These are phyloP conservation scores for Clytia hemisphaerica DNA, from an alignment of 30 jellyfish, hydroid and myxozoan species.

Conservation along the genomic window DNA sequence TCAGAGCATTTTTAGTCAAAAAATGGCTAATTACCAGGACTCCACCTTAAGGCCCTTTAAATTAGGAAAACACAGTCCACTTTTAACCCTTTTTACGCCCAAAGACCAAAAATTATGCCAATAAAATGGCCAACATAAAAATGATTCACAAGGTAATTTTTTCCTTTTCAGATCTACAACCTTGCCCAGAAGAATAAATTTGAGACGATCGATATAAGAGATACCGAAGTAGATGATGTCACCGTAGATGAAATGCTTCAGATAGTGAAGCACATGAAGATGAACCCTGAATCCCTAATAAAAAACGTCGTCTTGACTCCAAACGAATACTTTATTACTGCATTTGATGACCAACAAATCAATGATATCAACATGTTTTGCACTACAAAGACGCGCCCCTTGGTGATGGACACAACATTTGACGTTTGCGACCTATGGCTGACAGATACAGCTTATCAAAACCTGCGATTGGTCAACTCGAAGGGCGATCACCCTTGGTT, in stretches of 20 bases:
- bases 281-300: background rate
- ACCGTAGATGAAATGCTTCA: slow-evolving; percentile 3
- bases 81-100: no score
- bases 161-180: background rate
- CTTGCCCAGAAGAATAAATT: background rate
- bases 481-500: slow-evolving; percentile 14
- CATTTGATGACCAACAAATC: background rate
- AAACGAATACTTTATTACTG: slow-evolving; percentile 1
- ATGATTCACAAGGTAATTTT: background rate
- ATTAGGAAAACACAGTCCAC: no score
- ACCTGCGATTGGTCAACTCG: background rate
- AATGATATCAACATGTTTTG: slow-evolving; percentile 1
- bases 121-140: no score
- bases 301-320: background rate
- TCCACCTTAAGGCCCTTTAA: no score
- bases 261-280: background rate
- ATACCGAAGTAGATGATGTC: background rate
- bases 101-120: no score
- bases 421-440: slow-evolving; percentile 11
- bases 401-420: slow-evolving; percentile 20
- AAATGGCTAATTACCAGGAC: no score
- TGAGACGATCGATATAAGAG: background rate
- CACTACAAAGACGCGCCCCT: background rate
- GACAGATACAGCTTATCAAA: slow-evolving; percentile 1
- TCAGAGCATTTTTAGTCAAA: no score